Evolutionary conservation across 1,140 invertebrate genomes (phyloP), one percentile per base, ranked within the genome.

Genomic region (Armadillidium nasatum): DNA sequence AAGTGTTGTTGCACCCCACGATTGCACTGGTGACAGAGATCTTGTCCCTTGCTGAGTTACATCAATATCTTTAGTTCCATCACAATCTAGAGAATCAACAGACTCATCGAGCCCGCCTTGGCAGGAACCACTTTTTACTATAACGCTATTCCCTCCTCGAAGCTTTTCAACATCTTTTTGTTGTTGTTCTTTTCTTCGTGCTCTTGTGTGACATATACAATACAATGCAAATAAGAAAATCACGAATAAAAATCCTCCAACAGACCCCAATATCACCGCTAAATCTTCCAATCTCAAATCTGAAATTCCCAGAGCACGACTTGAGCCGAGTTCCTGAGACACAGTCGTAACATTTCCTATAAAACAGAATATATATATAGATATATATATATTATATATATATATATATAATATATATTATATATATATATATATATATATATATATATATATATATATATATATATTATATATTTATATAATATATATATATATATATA

Each of bases 1-100:
- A 7, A 89, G 82, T 81, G 88, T 87, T 11, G 86, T 88, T 1
- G 88, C 88, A 22, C 87, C 87, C 88, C 88, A 89, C 4, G 86
- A 87, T 76, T 88, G 87, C 78, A 86, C 87, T 0, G 87, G 87
- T 74, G 86, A 87, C n/a, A 88, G 82, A 11, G 85, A 85, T 19
- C 85, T 84, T 15, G 85, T 85, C 22, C 73, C 73, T n/a, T 73
- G 44, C 33, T 19, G 4, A 33, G 67, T 15, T 66, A 76, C 79
- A 19, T 75, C 72, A 11, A 69, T 44, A 4, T 78, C 79, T 69
- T 80, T 80, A 22, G 78, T 76, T 9, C 77, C 79, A 15, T 13
- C 50, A 60, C 50, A 60, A 19, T 60, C 50, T 15, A 60, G 50
- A n/a, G 76, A 77, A 68, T 80, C 79, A 4, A 80, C 76, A 2